These are phyloP conservation scores for Montipora foliosa DNA, from an alignment of 64 coral and sea anemone genomes.

Conservation along the genomic window DNA sequence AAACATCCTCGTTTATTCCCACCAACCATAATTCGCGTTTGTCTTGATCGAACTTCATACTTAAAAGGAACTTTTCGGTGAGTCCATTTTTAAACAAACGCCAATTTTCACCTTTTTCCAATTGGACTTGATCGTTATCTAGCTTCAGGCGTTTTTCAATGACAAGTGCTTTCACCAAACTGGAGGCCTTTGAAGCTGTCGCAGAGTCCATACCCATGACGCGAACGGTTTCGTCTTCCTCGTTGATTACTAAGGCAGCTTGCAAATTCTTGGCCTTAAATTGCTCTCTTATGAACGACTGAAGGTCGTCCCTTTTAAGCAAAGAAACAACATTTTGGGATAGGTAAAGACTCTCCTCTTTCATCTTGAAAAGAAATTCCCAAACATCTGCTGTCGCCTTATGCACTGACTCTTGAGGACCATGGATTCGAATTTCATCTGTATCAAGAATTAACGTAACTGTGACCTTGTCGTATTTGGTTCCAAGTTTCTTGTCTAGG, in stretches of 20 bases:
- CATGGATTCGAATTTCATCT: background rate
- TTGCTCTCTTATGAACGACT: background rate
- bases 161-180: background rate
- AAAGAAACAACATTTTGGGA: background rate
- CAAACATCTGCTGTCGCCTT: background rate
- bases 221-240: background rate
- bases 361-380: background rate
- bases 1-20: conserved; percentile 35
- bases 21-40: background rate
- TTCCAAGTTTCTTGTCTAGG: conserved; percentile 11
- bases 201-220: conserved; percentile 37
- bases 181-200: background rate
- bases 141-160: conserved; percentile 27
- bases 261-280: conserved; percentile 32
- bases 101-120: conserved; percentile 33
- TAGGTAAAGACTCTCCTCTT: background rate
- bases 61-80: background rate
- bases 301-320: background rate
- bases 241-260: background rate
- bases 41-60: background rate
- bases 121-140: conserved; percentile 35
- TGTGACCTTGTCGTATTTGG: background rate
- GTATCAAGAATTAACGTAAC: background rate
- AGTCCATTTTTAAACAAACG: background rate
- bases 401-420: background rate